Evolutionary conservation across 2,888 invertebrate genomes (phyloP).

Genomic region (Cantharis flavilabris): DNA sequence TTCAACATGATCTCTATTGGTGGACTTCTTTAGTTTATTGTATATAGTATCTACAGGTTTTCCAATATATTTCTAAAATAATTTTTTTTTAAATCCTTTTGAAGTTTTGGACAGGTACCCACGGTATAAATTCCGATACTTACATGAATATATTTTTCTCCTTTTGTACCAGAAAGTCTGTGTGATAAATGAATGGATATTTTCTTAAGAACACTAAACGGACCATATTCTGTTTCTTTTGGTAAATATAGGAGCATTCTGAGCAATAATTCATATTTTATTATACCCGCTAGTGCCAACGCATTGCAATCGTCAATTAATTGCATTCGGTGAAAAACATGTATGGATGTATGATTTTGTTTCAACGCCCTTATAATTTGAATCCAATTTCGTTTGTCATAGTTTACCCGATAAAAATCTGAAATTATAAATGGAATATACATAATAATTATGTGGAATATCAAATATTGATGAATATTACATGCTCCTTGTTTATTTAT

Average conservation of each 20-base stretch:
- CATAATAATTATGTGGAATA: background rate
- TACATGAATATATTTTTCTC: background rate
- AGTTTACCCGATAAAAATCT: constrained; percentile 73
- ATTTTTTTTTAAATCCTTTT: too few relatives aligned
- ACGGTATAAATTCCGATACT: background rate
- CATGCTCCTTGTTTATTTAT: constrained; percentile 14
- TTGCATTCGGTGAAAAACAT: constrained; percentile 72
- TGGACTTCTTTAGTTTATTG: background rate
- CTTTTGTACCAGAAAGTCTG: background rate
- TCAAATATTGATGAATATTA: background rate
- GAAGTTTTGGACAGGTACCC: too few relatives aligned
- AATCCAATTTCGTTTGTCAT: constrained; percentile 70
- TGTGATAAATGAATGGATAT: background rate
- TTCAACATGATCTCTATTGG: fast-evolving
- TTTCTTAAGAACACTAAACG: constrained; percentile 55
- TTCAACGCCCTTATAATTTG: constrained; percentile 58
- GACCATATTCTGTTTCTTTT: constrained; percentile 64
- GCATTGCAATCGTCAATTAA: constrained; percentile 74
- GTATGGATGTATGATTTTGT: constrained; percentile 58
- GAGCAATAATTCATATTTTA: constrained; percentile 61
- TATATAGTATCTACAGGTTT: background rate
- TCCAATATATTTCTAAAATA: background rate
- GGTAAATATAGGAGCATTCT: constrained; percentile 63
- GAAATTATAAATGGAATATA: constrained; percentile 35
- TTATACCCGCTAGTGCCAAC: constrained; percentile 63